Evolutionary conservation across 1,140 invertebrate genomes (phyloP).

Genomic region (Leptopilina boulardi): DNA sequence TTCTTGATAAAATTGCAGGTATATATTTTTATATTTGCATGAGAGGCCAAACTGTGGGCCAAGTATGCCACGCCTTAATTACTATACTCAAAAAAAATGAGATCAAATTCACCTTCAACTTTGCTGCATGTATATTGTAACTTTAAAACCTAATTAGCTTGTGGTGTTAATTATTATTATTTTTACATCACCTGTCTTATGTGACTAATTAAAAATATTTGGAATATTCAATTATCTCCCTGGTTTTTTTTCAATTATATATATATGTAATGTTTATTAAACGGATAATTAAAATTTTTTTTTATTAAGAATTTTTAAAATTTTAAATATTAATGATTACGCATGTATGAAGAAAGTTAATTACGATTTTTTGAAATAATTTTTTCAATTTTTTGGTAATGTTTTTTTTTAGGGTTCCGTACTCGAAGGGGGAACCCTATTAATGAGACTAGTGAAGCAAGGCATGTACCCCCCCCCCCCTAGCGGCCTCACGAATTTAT

Average conservation of each 20-base stretch:
- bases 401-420: too few species aligned
- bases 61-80: slow-evolving; percentile 17
- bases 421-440: too few species aligned
- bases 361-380: too few species aligned
- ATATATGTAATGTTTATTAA: too few species aligned
- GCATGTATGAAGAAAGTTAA: too few species aligned
- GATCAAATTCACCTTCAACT: background rate
- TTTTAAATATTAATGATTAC: too few species aligned
- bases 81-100: background rate
- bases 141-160: slow-evolving; percentile 4
- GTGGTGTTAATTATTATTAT: background rate
- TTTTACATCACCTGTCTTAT: background rate
- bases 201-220: background rate
- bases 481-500: too few species aligned
- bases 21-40: background rate
- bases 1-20: slow-evolving; percentile 14
- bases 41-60: background rate
- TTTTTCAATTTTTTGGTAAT: too few species aligned
- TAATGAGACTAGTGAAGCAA: too few species aligned
- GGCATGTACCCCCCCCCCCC: too few species aligned
- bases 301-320: too few species aligned
- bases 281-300: too few species aligned
- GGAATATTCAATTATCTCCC: background rate
- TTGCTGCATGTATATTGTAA: background rate
- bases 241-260: background rate